A percentile compares a stretch with the other conserved stretches of the same genome.
Evolutionary conservation across 1,140 invertebrate species (phyloP).

Genomic region (Panulirus ornatus): DNA sequence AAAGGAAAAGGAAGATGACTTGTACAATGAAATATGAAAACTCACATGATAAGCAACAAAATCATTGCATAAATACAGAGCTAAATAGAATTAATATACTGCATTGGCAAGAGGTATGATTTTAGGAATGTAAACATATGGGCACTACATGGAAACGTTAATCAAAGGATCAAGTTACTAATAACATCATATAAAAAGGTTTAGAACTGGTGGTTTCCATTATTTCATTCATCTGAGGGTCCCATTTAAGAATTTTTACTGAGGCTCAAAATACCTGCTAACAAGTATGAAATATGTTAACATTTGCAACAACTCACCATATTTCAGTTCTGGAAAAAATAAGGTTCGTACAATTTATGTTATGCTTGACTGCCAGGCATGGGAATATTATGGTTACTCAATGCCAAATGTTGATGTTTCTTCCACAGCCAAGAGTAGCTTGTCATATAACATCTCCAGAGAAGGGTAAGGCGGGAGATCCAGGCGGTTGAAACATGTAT

Average conservation of each 20-base stretch:
- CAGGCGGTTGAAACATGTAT: constrained; percentile 98
- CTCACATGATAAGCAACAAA: too few species aligned
- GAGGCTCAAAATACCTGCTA: constrained; percentile 15
- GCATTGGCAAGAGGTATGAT: constrained; percentile 11
- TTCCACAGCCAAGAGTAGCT: constrained; percentile 95
- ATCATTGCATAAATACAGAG: too few species aligned
- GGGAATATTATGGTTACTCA: constrained; percentile 82
- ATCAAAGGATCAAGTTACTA: background rate
- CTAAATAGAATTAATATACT: background rate
- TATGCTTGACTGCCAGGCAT: background rate
- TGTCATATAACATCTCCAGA: constrained; percentile 94
- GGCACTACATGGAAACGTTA: background rate
- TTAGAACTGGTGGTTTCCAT: background rate
- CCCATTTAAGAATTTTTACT: background rate
- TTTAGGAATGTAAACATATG: background rate
- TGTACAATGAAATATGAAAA: too few species aligned
- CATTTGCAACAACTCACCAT: background rate
- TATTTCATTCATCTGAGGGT: background rate
- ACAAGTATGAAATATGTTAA: background rate
- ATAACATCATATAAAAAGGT: constrained; percentile 7
- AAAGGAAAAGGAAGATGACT: too few species aligned
- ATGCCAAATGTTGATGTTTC: constrained; percentile 99
- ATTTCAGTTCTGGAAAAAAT: constrained; percentile 11
- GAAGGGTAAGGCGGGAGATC: constrained; percentile 97
- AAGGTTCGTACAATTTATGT: background rate